Percentiles rank a stretch among this genome's conserved stretches.
Conservation (phyloP, 2,797 vertebrate genomes). For the Ataeniobius toweri region DNA sequence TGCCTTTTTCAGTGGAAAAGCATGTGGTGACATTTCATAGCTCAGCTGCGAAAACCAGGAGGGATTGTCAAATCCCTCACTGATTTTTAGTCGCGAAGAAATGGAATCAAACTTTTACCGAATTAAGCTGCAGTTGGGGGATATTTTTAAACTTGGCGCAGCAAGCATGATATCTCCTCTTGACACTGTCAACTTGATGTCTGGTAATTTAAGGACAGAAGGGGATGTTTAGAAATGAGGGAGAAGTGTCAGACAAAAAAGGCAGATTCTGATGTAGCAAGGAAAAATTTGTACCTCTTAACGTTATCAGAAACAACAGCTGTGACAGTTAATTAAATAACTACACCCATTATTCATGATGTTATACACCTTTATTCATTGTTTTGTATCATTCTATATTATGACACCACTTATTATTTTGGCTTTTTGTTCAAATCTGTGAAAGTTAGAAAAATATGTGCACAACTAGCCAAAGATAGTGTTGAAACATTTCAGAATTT, state of each 20-base stretch:
- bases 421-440: neutral
- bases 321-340: neutral
- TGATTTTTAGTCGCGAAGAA: conserved; percentile 37
- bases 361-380: neutral
- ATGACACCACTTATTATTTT: neutral
- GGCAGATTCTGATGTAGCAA: conserved; percentile 5
- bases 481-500: too few relatives aligned
- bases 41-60: conserved; percentile 31
- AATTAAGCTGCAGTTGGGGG: conserved; percentile 42
- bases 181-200: conserved; percentile 28
- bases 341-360: neutral
- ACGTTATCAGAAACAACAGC: neutral
- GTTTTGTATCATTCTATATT: neutral
- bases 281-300: conserved; percentile 5
- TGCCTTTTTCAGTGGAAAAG: conserved; percentile 28
- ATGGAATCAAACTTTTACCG: conserved; percentile 42
- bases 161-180: conserved; percentile 44
- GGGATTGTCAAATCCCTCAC: conserved; percentile 40
- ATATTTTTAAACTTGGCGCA: conserved; percentile 54
- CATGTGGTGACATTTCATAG: conserved; percentile 52
- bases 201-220: conserved; percentile 46
- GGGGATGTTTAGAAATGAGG: conserved; percentile 27
- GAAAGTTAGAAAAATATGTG: neutral
- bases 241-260: conserved; percentile 11
- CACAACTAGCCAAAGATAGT: neutral